A percentile compares a stretch with the other conserved stretches of the same genome.
Conservation (phyloP, 2,888 invertebrate genomes). For the Rhimphoctona megacephalus region DNA sequence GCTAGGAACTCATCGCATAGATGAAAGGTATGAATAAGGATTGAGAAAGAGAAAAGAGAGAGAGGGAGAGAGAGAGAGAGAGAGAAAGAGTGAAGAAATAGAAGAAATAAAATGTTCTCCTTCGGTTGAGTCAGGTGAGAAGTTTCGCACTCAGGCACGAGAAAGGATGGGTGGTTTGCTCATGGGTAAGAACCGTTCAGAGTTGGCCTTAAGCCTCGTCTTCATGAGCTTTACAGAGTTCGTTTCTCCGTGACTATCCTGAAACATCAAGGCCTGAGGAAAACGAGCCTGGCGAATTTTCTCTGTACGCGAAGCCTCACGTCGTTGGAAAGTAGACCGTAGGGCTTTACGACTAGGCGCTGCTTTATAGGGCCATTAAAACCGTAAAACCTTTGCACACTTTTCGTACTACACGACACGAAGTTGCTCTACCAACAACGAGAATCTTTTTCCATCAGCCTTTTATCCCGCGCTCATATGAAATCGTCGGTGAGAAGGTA, state of each 20-base stretch:
- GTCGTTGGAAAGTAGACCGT: slow-evolving; percentile 36
- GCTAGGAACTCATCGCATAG: not conserved
- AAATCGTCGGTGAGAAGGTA: not conserved
- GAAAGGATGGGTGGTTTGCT: not conserved
- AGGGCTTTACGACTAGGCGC: slow-evolving; percentile 60
- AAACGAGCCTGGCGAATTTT: slow-evolving; percentile 32
- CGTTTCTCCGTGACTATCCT: slow-evolving; percentile 10
- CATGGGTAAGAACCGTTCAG: slow-evolving; percentile 1
- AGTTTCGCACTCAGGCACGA: slow-evolving; percentile 29
- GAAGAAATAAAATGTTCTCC: slow-evolving; percentile 22
- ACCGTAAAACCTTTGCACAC: slow-evolving; percentile 42
- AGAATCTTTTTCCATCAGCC: slow-evolving; percentile 2
- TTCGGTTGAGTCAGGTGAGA: slow-evolving; percentile 11
- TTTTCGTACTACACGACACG: slow-evolving; percentile 2
- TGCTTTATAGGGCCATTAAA: slow-evolving; percentile 67
- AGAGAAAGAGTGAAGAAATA: slow-evolving; percentile 1
- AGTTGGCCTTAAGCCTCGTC: slow-evolving; percentile 25
- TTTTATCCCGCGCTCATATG: not conserved
- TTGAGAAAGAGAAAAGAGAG: not conserved
- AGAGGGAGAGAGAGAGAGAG: not conserved
- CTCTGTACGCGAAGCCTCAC: slow-evolving; percentile 9
- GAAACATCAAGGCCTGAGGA: slow-evolving; percentile 17
- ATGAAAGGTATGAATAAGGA: not conserved
- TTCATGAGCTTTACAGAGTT: slow-evolving; percentile 31
- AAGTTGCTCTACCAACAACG: slow-evolving; percentile 23